Conservation (phyloP, 2,797 vertebrate species). For the Dryobates pubescens region DNA sequence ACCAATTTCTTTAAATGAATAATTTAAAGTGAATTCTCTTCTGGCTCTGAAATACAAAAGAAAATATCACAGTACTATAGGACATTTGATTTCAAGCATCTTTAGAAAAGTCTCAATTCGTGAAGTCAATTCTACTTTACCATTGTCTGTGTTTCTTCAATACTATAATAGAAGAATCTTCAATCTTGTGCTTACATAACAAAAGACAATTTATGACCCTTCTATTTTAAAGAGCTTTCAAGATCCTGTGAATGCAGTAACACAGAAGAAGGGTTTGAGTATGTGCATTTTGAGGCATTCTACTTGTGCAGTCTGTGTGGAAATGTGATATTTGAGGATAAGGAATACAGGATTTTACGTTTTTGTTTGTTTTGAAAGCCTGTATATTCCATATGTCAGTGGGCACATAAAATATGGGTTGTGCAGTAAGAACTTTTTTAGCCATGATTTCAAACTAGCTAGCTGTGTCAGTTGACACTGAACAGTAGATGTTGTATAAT, state of each 20-base stretch:
- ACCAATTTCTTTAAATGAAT: neutral
- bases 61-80: neutral
- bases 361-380: neutral
- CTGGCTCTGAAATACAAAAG: neutral
- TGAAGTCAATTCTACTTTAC: neutral
- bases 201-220: neutral
- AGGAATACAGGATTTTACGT: neutral
- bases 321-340: neutral
- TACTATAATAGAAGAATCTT: neutral
- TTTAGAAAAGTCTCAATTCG: neutral
- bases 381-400: neutral
- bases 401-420: neutral
- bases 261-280: neutral
- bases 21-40: neutral
- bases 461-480: neutral
- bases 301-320: neutral
- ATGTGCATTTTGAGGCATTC: rapidly evolving
- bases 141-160: neutral
- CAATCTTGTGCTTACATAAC: neutral
- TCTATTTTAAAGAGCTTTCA: neutral
- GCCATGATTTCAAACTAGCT: neutral
- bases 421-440: neutral
- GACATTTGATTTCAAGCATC: neutral
- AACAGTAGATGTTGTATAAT: neutral
- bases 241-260: neutral